A percentile compares a stretch with the other conserved stretches of the same genome.
Conservation (phyloP, 2,797 vertebrate species). For the Anguilla pacifica region DNA sequence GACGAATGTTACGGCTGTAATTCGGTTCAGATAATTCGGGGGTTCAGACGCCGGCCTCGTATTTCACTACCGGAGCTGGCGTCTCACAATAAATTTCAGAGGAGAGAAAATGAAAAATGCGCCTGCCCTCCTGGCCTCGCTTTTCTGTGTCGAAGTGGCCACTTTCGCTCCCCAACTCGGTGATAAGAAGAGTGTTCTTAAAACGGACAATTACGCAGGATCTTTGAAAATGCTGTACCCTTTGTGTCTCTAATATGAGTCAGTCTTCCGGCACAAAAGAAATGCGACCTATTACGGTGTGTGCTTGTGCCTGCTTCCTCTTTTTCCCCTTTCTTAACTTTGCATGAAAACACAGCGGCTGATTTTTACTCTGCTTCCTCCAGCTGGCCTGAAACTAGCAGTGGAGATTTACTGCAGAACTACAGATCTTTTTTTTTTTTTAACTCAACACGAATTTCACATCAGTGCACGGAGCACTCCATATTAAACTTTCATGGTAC, state of each 20-base stretch:
- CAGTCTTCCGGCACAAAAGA: background rate
- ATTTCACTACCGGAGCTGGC: conserved; percentile 44
- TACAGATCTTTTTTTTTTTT: conserved; percentile 34
- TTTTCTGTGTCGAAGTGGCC: conserved; percentile 50
- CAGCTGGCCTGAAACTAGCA: conserved; percentile 58
- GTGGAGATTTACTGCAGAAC: conserved; percentile 51
- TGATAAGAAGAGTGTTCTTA: background rate
- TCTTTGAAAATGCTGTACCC: conserved; percentile 21
- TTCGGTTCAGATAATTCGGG: conserved; percentile 43
- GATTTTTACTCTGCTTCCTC: conserved; percentile 45
- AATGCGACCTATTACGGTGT: conserved; percentile 27
- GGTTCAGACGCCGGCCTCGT: conserved; percentile 31
- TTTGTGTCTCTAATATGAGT: conserved; percentile 31
- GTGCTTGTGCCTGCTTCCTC: conserved; percentile 21
- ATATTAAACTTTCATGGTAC: conserved; percentile 55
- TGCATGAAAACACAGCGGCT: conserved; percentile 48
- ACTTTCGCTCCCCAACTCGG: conserved; percentile 24
- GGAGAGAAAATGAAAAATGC: conserved; percentile 33
- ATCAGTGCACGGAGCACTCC: conserved; percentile 49
- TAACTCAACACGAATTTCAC: conserved; percentile 53
- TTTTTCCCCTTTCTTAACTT: conserved; percentile 36
- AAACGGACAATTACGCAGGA: background rate
- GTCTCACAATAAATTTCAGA: conserved; percentile 44
- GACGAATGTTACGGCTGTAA: conserved; percentile 44
- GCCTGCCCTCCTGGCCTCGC: conserved; percentile 40